Base-by-base conservation (phyloP, 2,113 vertebrate genomes). In the Lepisosteus osseus region DNA sequence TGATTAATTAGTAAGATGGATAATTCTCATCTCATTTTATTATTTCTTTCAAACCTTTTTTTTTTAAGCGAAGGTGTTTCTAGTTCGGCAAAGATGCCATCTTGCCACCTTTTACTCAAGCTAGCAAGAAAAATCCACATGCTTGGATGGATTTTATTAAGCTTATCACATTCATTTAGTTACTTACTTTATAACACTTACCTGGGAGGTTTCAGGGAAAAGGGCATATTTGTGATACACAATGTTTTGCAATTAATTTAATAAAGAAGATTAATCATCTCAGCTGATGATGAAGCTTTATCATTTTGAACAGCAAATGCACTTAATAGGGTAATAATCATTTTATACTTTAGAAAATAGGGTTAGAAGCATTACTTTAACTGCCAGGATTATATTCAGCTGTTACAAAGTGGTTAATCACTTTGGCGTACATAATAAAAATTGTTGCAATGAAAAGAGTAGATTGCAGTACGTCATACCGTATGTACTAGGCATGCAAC, bases 1-100 rank as follows among this genome's bases (percentile, higher is more conserved):
- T 78, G 72, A 85, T 83, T 87, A 82, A 84, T 88, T 84, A 92
- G 84, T 83, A 89, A 89, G 90, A 92, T 89, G 85, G 88, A 92
- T 90, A 70, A 80, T 78, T 83, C 77, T 76, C 78, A 86, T 90
- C 87, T 78, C 86, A 78, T 88, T 80, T 80, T 83, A 89, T 92
- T 90, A 90, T 80, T 80, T 40, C 17, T 65, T 40, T 65, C 17
- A 43, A 65, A 65, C 3, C 12, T 14, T 29, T 65, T 40, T 65
- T 14, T 29, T 65, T 40, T 65, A 65, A 4, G 29, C 9, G 29
- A 29, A 41, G n/a, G 17, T 13, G 41, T 65, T 65, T 65, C 62
- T 65, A 29, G 41, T 2, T 29, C 29, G 29, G 29, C 29, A 29
- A 29, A 29, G 29, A 29, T 29, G 2, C 29, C 62, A 65, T 4